Base-by-base conservation (phyloP, 2,888 invertebrate genomes). In the Spilosoma lubricipeda region DNA sequence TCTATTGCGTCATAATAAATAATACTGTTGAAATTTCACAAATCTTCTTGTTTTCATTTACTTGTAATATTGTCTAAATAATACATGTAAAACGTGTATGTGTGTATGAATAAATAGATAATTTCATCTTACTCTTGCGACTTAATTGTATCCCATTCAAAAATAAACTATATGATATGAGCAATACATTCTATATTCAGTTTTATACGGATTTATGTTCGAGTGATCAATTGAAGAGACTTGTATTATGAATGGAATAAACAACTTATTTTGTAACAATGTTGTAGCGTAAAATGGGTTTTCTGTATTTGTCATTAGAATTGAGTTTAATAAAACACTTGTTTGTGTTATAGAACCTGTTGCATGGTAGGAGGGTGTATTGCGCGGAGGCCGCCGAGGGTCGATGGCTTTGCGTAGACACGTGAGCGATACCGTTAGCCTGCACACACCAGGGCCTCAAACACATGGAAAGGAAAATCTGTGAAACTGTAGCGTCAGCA, bases 351-450 rank as follows among this genome's bases (percentile, higher is more conserved):
- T 84, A 79, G 9, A 66, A 52, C 77, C 23, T 77, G 73, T 77
- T 72, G 75, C 42, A 11, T 73, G 70, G 68, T 48, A n/a, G n/a
- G 3, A 27, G 11, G 66, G 67, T 67, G 89, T 92, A 93, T 93
- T 94, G 93, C 92, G 95, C 93, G 90, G 94, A 93, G 94, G 94
- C 95, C 94, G 93, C 87, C 81, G 91, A 93, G 94, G 95, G 95
- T 95, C 95, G 95, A 93, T 95, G 95, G 90, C 95, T 93, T 87
- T 89, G 89, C 86, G 89, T 92, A 92, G 94, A 94, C 95, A 95
- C 95, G 95, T 95, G 95, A 95, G 89, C 87, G 86, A 77, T 92
- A 94, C 95, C 95, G 95, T 95, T 95, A 95, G 88, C 88, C 87
- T 92, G 91, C 91, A 91, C 91, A 92, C 92, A 85, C 91, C 88